Base-by-base conservation (phyloP, 2,888 invertebrate species). In the Oligia strigilis region DNA sequence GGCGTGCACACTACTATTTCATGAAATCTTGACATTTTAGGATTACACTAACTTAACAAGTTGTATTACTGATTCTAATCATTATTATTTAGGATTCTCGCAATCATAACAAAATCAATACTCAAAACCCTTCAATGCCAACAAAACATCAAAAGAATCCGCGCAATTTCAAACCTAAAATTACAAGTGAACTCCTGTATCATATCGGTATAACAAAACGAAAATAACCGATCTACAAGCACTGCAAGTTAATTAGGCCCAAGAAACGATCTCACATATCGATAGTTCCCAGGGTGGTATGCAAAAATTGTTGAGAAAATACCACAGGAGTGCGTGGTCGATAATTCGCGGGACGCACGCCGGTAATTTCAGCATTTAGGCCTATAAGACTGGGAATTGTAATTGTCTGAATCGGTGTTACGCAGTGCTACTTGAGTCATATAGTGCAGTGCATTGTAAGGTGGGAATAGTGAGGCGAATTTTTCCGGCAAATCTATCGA, bases 241-340 rank as follows among this genome's bases (percentile, higher is more conserved):
- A 92, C 91, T 93, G 93, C 92, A 90, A 92, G 91, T 92, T 95
- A 95, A 96, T 95, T 95, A 95, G 91, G 89, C 90, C 82, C 89
- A 91, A 92, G 91, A 90, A 90, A 88, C 90, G 90, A 90, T 92
- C 90, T 88, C 89, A 91, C 90, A 90, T 90, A 87, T 86, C 90
- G 75, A 88, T 93, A 93, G 95, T 96, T 96, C 96, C 95, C 96
- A 96, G 91, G 95, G 91, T 88, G 96, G 96, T 94, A 96, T 96
- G 96, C 96, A 96, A 95, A 96, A 97, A 97, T 96, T 96, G 96
- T 96, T 96, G 96, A 95, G 96, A 96, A 96, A 94, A 96, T 95
- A 94, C 94, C 93, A 88, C 87, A 74, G 89, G 91, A 91, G 90
- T 96, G 96, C 94, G 96, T 96, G 96, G 93, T 90, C 89, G 95